These are phyloP conservation scores for Folsomia candida DNA, from an alignment of 2,888 invertebrate genomes.

Conservation along the genomic window DNA sequence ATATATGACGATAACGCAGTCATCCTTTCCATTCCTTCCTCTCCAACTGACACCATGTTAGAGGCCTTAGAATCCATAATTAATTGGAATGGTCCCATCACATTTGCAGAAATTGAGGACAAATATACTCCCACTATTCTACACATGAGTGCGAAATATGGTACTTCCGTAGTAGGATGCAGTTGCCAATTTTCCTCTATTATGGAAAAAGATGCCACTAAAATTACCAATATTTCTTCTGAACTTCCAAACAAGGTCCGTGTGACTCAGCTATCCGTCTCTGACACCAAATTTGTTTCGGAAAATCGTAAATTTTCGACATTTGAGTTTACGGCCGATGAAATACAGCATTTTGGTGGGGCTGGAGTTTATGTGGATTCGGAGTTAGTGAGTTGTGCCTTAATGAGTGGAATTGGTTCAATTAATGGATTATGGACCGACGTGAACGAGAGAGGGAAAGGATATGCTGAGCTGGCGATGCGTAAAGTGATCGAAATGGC, in stretches of 20 bases:
- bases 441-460: background rate
- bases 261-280: background rate
- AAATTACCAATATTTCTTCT: background rate
- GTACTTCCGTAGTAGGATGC: background rate
- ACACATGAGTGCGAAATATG: conserved; percentile 1
- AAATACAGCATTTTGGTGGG: background rate
- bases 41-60: background rate
- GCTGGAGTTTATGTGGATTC: conserved; percentile 11
- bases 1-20: background rate
- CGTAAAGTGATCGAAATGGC: conserved; percentile 1
- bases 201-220: background rate
- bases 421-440: conserved; percentile 10
- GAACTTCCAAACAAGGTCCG: too few species aligned
- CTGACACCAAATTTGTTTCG: conserved; percentile 1
- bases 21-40: background rate
- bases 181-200: conserved; percentile 4
- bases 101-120: background rate
- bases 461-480: conserved; percentile 4
- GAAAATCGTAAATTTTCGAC: conserved; percentile 1
- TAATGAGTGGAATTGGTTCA: conserved; percentile 6
- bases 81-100: background rate
- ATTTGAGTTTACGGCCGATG: background rate
- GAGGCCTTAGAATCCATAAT: background rate
- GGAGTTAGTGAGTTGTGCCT: background rate
- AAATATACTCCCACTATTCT: background rate